Conservation (phyloP, 23 tunicate genomes). For the Aplidium turbinatum region DNA sequence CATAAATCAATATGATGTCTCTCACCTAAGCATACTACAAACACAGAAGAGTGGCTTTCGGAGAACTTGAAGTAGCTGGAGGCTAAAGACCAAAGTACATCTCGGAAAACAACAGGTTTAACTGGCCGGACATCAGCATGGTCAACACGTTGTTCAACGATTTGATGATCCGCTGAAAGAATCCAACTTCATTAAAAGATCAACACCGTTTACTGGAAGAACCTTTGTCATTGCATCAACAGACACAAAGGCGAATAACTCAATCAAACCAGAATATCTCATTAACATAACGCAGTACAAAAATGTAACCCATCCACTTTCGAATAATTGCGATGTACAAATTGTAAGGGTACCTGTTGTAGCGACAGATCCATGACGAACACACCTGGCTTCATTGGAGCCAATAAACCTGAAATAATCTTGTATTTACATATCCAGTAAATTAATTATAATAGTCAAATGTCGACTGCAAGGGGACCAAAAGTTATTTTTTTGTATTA, state of each 20-base stretch:
- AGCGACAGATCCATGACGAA: constrained; percentile 39
- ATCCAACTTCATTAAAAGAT: background rate
- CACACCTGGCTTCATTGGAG: constrained; percentile 52
- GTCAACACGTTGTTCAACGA: constrained; percentile 37
- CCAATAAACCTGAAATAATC: constrained; percentile 58
- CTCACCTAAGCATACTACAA: constrained; percentile 56
- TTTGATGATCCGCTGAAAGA: constrained; percentile 41
- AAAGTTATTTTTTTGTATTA: too few species aligned
- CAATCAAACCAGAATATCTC: too few species aligned
- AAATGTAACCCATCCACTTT: too few species aligned
- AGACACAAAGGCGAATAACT: too few species aligned
- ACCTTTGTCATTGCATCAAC: too few species aligned
- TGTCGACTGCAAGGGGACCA: too few species aligned
- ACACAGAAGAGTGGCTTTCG: constrained; percentile 48
- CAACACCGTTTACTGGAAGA: background rate
- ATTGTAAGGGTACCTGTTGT: background rate
- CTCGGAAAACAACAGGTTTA: constrained; percentile 41
- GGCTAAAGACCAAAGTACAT: constrained; percentile 64
- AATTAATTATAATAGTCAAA: too few species aligned
- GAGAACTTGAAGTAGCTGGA: constrained; percentile 59
- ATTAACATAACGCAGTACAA: too few species aligned
- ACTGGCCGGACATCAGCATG: constrained; percentile 41
- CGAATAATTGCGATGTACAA: background rate
- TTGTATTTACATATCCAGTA: too few species aligned
- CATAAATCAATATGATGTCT: background rate